Evolutionary conservation across 2,113 vertebrate genomes (phyloP).

Genomic region (Notarius lentiginosus): DNA sequence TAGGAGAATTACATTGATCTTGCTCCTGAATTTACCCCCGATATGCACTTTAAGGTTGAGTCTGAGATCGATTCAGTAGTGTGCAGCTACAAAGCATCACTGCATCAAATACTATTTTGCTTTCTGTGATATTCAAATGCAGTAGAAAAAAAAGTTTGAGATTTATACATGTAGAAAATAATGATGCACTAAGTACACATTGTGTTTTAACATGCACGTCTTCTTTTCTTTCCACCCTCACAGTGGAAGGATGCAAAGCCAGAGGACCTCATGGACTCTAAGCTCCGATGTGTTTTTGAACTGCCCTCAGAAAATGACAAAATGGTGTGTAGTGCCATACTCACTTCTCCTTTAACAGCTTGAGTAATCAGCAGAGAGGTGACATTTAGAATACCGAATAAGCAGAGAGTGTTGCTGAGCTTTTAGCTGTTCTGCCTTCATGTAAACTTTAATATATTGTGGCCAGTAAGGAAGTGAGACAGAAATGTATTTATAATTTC

Average conservation of each 20-base stretch:
- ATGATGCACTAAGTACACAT: neutral
- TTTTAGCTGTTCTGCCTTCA: neutral
- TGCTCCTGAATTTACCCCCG: too few species aligned
- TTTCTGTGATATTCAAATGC: neutral
- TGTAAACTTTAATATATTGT: constrained; percentile 17
- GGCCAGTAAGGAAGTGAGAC: neutral
- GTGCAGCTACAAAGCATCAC: neutral
- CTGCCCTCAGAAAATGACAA: constrained; percentile 87
- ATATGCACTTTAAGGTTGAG: neutral
- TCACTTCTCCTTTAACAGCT: neutral
- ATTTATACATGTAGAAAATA: neutral
- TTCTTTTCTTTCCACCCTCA: neutral
- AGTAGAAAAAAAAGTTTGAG: neutral
- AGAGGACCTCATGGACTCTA: constrained; percentile 91
- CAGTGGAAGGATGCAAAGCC: constrained; percentile 91
- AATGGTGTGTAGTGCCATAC: constrained; percentile 73
- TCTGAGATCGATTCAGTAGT: neutral
- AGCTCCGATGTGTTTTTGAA: constrained; percentile 90
- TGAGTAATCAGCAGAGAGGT: constrained; percentile 18
- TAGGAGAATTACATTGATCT: too few species aligned
- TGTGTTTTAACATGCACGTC: neutral
- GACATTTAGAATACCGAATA: constrained; percentile 19
- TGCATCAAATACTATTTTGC: neutral
- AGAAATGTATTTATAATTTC: constrained; percentile 6
- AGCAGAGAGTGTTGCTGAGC: constrained; percentile 7